Base-by-base conservation (phyloP, 2,797 vertebrate genomes). In the Spinus olivaceus region DNA sequence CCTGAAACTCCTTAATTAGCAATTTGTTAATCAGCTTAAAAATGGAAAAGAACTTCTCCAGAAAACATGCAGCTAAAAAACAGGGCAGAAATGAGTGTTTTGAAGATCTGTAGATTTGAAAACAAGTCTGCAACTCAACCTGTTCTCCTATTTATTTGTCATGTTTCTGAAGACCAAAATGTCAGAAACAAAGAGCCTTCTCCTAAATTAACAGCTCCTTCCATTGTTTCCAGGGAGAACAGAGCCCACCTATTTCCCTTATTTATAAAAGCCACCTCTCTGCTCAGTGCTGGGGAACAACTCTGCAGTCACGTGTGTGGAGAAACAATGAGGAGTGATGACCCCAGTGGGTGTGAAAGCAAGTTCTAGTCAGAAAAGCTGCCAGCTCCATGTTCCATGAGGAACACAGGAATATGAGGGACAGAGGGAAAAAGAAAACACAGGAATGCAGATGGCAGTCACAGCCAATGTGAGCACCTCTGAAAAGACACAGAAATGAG, bases 241-340 rank as follows among this genome's bases (percentile, higher is more conserved):
- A 88, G 86, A 88, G 70, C 82, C 90, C 82, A 94, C 80, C 84
- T 90, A 92, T 92, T 95, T 95, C 95, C 94, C 93, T 90, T 90
- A 83, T 81, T 94, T 91, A 81, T 76, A 74, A 81, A 90, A 90
- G 69, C 57, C 76, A 83, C 80, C 80, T 70, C 65, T 83, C 24
- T 71, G 44, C 80, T 83, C 87, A 59, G 80, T 35, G 80, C 87
- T 78, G 59, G 80, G 87, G 87, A 90, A 83, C 87, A 90, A 83
- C 65, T 78, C 57, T 59, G 80, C 39, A 56, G 69, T 91, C 92
- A 93, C 28, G 3, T 94, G 92, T 2, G 2, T 22, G 46, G 4
- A 57, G 88, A 41, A 95, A 95, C 95, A 95, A 92, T 77, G 92
- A 60, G 72, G 60, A 92, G 92, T 5, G 72, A 90, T 92, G 93